Evolutionary conservation across 2,797 vertebrate genomes (phyloP).

Genomic region (Pipistrellus nathusii): DNA sequence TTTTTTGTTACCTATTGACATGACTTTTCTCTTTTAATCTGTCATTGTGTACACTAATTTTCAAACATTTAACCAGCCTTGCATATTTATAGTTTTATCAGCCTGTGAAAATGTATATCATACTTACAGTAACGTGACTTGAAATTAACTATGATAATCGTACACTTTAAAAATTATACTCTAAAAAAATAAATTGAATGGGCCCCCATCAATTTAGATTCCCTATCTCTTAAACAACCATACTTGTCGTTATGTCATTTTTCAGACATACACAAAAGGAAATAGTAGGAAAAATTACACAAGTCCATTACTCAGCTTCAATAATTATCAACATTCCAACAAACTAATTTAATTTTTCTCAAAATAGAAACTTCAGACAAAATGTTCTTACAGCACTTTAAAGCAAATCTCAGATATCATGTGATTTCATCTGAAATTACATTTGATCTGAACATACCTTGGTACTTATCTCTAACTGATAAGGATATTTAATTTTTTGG

Average conservation of each 20-base stretch:
- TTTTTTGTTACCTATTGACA: background rate
- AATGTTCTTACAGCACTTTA: background rate
- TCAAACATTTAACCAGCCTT: constrained; percentile 2
- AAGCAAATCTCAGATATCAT: background rate
- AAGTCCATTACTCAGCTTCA: background rate
- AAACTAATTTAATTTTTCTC: background rate
- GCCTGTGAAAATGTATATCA: background rate
- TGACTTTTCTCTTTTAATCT: constrained; percentile 6
- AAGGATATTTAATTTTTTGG: background rate
- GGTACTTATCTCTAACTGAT: background rate
- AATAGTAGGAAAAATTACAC: background rate
- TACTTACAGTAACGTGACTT: background rate
- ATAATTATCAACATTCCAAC: background rate
- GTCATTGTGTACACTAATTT: background rate
- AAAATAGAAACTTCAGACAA: background rate
- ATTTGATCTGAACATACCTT: background rate
- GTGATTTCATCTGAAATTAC: constrained; percentile 35
- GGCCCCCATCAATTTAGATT: background rate
- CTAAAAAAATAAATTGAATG: constrained; percentile 10
- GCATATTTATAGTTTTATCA: background rate
- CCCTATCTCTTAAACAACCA: background rate
- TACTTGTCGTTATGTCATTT: background rate
- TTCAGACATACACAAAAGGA: background rate
- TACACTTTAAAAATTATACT: background rate
- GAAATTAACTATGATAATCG: constrained; percentile 28